Evolutionary conservation across 2,113 vertebrate species (phyloP).

Genomic region (Melanerpes aurifrons): DNA sequence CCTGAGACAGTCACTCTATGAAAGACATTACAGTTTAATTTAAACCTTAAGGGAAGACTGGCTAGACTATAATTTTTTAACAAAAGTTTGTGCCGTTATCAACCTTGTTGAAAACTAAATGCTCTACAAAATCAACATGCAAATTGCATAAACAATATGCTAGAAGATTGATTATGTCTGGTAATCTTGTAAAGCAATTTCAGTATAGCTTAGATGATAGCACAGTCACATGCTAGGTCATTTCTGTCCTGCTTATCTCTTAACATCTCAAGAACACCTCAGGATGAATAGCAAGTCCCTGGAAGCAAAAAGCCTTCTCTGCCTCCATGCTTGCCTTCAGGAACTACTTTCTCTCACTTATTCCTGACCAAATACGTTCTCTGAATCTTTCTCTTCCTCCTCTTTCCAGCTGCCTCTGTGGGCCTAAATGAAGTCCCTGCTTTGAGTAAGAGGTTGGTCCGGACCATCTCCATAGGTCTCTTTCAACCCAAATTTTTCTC

Average conservation of each 20-base stretch:
- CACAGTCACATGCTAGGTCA: neutral
- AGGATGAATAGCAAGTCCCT: neutral
- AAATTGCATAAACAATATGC: neutral
- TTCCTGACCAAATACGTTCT: neutral
- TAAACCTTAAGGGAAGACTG: neutral
- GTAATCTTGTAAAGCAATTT: constrained; percentile 11
- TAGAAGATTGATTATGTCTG: neutral
- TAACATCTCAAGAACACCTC: neutral
- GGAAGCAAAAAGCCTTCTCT: neutral
- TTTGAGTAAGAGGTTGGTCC: neutral
- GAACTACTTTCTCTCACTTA: neutral
- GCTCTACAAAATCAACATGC: neutral
- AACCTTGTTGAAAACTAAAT: neutral
- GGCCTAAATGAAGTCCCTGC: neutral
- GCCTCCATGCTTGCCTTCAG: neutral
- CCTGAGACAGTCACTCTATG: neutral
- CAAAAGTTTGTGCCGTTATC: neutral
- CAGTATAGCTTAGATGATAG: neutral
- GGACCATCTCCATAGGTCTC: neutral
- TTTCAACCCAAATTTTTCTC: neutral
- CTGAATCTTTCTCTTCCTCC: neutral
- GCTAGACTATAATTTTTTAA: neutral
- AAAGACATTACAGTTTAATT: neutral
- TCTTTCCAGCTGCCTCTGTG: neutral
- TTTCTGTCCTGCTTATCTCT: neutral